Percentiles rank a stretch among this genome's conserved stretches.
These are phyloP conservation scores for Drosophila fungiperda DNA, from an alignment of 2,888 invertebrate genomes.

Conservation along the genomic window DNA sequence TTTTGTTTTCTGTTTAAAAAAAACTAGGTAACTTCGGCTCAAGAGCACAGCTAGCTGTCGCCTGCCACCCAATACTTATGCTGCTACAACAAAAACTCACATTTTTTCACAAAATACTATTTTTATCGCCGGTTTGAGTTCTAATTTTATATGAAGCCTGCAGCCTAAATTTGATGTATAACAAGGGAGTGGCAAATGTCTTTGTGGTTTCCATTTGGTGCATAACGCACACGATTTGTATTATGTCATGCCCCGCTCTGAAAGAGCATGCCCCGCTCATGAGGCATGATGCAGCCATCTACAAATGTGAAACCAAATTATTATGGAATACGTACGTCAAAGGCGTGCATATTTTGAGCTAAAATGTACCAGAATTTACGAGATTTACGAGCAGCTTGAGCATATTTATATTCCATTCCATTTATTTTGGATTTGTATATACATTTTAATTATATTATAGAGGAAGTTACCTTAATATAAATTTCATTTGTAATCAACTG, in stretches of 20 bases:
- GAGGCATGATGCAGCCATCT: slow-evolving; percentile 5
- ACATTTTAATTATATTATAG: background rate
- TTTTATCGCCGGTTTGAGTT: slow-evolving; percentile 50
- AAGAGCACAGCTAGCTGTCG: slow-evolving; percentile 8
- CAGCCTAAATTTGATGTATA: slow-evolving; percentile 8
- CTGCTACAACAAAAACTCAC: slow-evolving; percentile 5
- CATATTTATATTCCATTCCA: background rate
- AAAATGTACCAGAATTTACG: slow-evolving; percentile 3
- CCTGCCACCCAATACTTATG: slow-evolving; percentile 3
- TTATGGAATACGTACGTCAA: background rate
- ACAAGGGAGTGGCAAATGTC: slow-evolving; percentile 43
- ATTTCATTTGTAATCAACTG: slow-evolving; percentile 25
- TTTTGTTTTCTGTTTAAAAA: slow-evolving; percentile 8
- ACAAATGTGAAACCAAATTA: slow-evolving; percentile 5
- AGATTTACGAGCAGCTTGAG: slow-evolving; percentile 8
- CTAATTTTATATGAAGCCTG: slow-evolving; percentile 25
- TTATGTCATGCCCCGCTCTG: slow-evolving; percentile 8
- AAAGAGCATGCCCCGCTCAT: slow-evolving; percentile 4
- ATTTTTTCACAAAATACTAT: slow-evolving; percentile 56
- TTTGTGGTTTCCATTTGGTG: slow-evolving; percentile 55
- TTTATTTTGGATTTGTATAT: background rate
- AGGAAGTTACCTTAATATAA: slow-evolving; percentile 33
- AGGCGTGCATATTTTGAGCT: background rate
- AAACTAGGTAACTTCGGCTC: slow-evolving; percentile 49
- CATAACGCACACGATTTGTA: slow-evolving; percentile 65